Conservation (phyloP, 1,140 invertebrate genomes). For the Trachelipus rathkii region DNA sequence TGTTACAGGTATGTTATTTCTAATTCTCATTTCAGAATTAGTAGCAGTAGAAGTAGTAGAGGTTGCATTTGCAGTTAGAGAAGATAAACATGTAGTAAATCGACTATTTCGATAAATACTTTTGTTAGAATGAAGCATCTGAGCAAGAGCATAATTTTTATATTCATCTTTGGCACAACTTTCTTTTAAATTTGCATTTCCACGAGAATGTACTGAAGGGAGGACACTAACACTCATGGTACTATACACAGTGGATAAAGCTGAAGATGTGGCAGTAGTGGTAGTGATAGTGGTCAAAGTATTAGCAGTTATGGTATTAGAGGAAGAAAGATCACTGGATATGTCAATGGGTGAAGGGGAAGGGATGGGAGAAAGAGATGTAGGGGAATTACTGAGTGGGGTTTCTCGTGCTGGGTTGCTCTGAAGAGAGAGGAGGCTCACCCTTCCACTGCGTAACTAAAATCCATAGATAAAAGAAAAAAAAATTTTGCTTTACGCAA, state of each 20-base stretch:
- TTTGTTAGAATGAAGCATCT: too few species aligned
- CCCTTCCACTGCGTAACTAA: not conserved
- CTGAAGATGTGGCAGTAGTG: not conserved
- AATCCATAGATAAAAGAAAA: not conserved
- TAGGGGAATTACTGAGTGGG: constrained; percentile 4
- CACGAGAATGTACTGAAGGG: not conserved
- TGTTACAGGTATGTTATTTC: too few species aligned
- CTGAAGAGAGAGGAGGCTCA: not conserved
- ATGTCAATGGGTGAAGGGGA: not conserved
- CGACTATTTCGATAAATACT: too few species aligned
- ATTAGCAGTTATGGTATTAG: not conserved
- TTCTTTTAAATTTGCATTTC: not conserved
- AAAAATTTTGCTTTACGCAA: too few species aligned
- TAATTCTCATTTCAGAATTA: too few species aligned
- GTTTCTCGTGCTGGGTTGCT: constrained; percentile 14
- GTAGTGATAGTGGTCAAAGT: too few species aligned
- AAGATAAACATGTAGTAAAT: too few species aligned
- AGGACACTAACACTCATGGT: not conserved
- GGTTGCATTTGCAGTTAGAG: too few species aligned
- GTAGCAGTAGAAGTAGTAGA: too few species aligned
- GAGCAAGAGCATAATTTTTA: not conserved
- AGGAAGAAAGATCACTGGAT: not conserved
- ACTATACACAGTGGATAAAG: not conserved
- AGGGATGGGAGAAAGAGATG: not conserved
- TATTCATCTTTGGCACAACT: not conserved